Conservation (phyloP, 2,797 vertebrate genomes). For the Stomatorhinus walkeri region DNA sequence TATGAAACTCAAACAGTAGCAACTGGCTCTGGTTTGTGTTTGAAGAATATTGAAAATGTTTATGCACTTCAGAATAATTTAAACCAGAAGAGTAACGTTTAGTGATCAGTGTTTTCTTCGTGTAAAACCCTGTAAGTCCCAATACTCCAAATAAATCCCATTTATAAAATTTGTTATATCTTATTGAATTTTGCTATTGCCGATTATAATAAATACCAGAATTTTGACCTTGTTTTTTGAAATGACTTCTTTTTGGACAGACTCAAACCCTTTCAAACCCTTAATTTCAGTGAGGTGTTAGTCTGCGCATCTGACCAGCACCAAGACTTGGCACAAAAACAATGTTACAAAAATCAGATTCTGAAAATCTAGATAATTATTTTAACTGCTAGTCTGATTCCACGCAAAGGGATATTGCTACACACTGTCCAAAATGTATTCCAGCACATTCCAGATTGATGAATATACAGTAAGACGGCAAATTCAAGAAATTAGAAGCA, state of each 20-base stretch:
- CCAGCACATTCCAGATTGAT: slow-evolving; percentile 3
- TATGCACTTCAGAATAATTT: slow-evolving; percentile 30
- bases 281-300: neutral
- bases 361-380: neutral
- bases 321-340: neutral
- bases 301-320: neutral
- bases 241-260: neutral
- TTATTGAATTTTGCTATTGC: neutral
- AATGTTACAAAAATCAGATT: neutral
- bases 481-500: neutral
- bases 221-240: neutral
- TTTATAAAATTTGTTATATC: neutral
- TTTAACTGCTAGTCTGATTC: neutral
- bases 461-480: neutral
- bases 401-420: neutral
- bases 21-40: slow-evolving; percentile 32
- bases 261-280: neutral
- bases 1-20: slow-evolving; percentile 7
- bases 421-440: neutral
- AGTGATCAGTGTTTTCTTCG: neutral
- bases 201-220: slow-evolving; percentile 4
- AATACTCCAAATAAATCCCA: neutral
- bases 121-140: neutral
- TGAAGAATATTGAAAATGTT: slow-evolving; percentile 26
- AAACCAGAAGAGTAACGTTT: slow-evolving; percentile 24